Evolutionary conservation across 2,113 vertebrate species (phyloP).

Genomic region (Corvus cornix): DNA sequence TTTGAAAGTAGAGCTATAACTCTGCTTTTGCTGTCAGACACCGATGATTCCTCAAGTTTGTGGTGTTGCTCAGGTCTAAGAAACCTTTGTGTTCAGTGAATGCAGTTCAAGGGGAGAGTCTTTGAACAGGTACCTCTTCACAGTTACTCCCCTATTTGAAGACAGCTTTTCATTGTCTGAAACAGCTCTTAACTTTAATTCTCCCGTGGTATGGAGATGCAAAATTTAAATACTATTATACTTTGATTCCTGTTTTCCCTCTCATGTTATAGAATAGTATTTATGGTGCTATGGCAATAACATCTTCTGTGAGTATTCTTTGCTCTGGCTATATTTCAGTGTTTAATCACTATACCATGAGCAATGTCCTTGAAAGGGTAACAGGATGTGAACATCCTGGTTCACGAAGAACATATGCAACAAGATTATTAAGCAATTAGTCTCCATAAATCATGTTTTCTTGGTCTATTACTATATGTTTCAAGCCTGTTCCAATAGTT

Average conservation of each 20-base stretch:
- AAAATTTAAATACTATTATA: not conserved
- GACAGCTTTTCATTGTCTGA: not conserved
- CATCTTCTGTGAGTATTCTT: not conserved
- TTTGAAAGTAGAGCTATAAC: not conserved
- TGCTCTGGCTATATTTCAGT: not conserved
- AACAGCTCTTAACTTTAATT: not conserved
- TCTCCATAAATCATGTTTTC: not conserved
- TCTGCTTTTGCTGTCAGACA: not conserved
- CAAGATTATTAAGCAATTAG: conserved; percentile 17
- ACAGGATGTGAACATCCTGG: not conserved
- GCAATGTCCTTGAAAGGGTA: not conserved
- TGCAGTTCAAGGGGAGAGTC: not conserved
- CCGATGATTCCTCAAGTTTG: not conserved
- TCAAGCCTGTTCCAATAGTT: not conserved
- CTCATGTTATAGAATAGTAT: not conserved
- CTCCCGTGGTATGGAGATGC: not conserved
- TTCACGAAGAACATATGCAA: conserved; percentile 5
- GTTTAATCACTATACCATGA: conserved; percentile 9
- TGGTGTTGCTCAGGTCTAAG: not conserved
- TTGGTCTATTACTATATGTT: not conserved
- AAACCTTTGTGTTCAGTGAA: not conserved
- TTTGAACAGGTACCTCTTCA: not conserved
- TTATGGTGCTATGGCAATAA: not conserved
- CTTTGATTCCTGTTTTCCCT: not conserved
- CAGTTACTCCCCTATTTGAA: not conserved